Base-by-base conservation (phyloP, 2,797 vertebrate species). In the Salmo trutta region DNA sequence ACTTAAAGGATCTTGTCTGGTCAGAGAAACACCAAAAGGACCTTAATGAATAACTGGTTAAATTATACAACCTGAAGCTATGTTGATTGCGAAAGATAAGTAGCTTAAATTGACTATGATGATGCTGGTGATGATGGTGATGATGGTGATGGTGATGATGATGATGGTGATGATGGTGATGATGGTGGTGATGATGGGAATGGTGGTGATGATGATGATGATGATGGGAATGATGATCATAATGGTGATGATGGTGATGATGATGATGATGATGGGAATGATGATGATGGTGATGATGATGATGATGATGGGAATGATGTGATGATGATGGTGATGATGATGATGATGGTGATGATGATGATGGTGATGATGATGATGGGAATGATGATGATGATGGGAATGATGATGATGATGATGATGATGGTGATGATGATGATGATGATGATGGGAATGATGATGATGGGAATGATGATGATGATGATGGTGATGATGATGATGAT, bases 1-100 rank as follows among this genome's bases (percentile, higher is more conserved):
- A 84, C 85, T 88, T 82, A 83, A 76, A 84, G 53, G 74, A 75
- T 76, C 83, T 76, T 81, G 68, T 71, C 73, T 77, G 75, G 66
- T 75, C 54, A 5, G 54, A 21, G n/a, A 59, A 21, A 19, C 56
- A 59, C n/a, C 6, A 6, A 21, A 74, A 36, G 76, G 66, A 27
- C 5, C 14, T 15, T 62, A 76, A 71, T 73, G 54, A 77, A 33
- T 21, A 54, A 47, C 53, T 64, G 77, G 64, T 53, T 27, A 72
- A 76, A 79, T 75, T 52, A 66, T 29, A 69, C 21, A 64, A 76
- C 59, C 71, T 10, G 75, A 59, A 51, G 29, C 79, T 56, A 64
- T 27, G 77, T 56, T 65, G 79, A 82, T 76, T 21, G 4, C 53
- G 36, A 73, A 74, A 77, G 71, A 82, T 53, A 67, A 64, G 81